Base-by-base conservation (phyloP, 1,140 invertebrate species). In the Hypsibius dujardini region DNA sequence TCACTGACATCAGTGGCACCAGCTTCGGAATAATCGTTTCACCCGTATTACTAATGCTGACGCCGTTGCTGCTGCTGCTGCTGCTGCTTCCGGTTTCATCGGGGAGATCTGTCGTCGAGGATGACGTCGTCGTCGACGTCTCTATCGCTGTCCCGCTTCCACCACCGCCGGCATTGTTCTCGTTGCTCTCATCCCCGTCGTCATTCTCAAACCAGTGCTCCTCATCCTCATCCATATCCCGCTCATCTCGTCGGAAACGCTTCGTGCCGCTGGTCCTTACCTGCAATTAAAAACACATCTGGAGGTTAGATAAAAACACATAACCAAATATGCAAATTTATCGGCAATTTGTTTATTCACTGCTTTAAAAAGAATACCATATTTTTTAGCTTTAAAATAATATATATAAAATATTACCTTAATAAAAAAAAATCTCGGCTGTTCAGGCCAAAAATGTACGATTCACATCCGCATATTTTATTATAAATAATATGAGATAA, bases 141-240 rank as follows among this genome's bases (percentile, higher is more conserved):
- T 15, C 62, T 12, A 45, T 12, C 62, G 42, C 12, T 12, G 42
- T 7, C 62, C 45, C 62, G 12, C 12, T 67, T 45, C 42, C 42
- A 12, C 7, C 50, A 56, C 42, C 62, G 3, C 40, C 40, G 62
- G 12, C 42, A 7, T 45, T 42, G 3, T 3, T 67, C 46, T 86
- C 87, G 86, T 84, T 77, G 76, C 95, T 92, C 59, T 82, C 81
- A 75, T 90, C 87, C 76, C 95, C 92, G 77, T 95, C 92, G 74
- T 96, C 92, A 76, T 95, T 90, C 78, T 94, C 94, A 80, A 97
- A 97, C 93, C 93, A 98, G 85, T 95, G 92, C 80, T 97, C 94
- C 78, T 98, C 94, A 75, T 98, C 94, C 76, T 96, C 92, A 69
- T 97, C 93, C 73, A 95, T 84, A 76, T 93, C 87, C 60, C 92